phyloP scores from a whole-genome alignment of 1,140 invertebrate genomes.

The Sycobia sp. region DNA sequence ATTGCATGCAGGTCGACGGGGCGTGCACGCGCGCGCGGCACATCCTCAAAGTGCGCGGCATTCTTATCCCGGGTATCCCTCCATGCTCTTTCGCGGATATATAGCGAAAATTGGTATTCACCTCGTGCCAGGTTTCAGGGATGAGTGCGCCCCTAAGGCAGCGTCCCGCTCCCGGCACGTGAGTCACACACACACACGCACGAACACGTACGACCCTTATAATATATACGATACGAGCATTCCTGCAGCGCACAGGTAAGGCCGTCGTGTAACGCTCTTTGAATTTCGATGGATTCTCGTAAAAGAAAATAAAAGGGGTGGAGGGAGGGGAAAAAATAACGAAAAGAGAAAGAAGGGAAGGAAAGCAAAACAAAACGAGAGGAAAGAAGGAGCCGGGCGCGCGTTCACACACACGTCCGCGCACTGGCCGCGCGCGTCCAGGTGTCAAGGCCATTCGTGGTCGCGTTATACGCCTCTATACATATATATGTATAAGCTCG shows the following conservation, averaged over 20 bases:
- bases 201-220: no score
- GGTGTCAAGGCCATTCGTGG: conserved; percentile 38
- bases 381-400: neutral
- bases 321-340: neutral
- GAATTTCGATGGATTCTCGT: conserved; percentile 33
- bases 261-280: conserved; percentile 17
- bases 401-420: conserved; percentile 24
- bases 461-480: conserved; percentile 34
- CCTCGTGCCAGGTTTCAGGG: conserved; percentile 1
- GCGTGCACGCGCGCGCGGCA: neutral
- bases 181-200: conserved; percentile 22
- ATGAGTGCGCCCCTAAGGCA: neutral
- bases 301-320: conserved; percentile 20
- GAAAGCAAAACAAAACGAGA: no score
- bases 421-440: conserved; percentile 13
- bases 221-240: no score
- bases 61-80: no score
- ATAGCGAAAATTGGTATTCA: conserved; percentile 24
- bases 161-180: conserved; percentile 1
- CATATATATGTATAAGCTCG: no score
- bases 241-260: conserved; percentile 5
- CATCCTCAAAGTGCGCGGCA: neutral
- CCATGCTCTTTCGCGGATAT: neutral
- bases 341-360: neutral
- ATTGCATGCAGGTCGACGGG: no score